Percentiles rank a stretch among this genome's conserved stretches.
Conservation (phyloP, 2,888 invertebrate genomes). For the Drosophila phalerata region DNA sequence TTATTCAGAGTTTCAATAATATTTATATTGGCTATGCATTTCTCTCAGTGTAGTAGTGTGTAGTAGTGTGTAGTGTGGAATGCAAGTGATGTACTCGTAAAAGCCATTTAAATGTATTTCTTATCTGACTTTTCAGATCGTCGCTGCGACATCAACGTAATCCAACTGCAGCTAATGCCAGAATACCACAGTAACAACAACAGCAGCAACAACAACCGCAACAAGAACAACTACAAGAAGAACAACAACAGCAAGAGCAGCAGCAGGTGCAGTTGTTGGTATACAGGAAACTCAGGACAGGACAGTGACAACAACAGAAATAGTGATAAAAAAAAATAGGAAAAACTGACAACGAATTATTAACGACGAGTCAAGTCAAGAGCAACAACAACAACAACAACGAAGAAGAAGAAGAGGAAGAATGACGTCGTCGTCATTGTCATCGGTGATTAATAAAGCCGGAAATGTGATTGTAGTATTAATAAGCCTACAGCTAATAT, state of each 20-base stretch:
- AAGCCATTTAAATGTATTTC: slow-evolving; percentile 65
- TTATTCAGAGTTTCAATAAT: too few species aligned
- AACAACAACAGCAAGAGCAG: slow-evolving; percentile 5
- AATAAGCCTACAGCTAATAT: slow-evolving; percentile 67
- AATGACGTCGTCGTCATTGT: slow-evolving; percentile 60
- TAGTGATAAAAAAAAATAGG: slow-evolving; percentile 37
- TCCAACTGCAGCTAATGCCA: slow-evolving; percentile 68
- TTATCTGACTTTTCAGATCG: slow-evolving; percentile 73
- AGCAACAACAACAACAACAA: slow-evolving; percentile 20
- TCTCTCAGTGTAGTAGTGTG: slow-evolving; percentile 17
- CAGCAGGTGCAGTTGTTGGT: slow-evolving; percentile 43
- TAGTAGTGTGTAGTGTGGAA: slow-evolving; percentile 32
- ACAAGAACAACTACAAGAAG: slow-evolving; percentile 17
- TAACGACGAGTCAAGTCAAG: slow-evolving; percentile 54
- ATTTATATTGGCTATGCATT: too few species aligned
- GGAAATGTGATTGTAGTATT: slow-evolving; percentile 73
- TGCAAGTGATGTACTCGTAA: slow-evolving; percentile 43
- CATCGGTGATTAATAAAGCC: slow-evolving; percentile 66
- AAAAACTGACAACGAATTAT: slow-evolving; percentile 64
- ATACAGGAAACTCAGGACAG: slow-evolving; percentile 69
- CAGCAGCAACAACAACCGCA: slow-evolving; percentile 13
- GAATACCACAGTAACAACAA: slow-evolving; percentile 31
- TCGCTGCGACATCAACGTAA: slow-evolving; percentile 49
- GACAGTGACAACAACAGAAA: slow-evolving; percentile 7
- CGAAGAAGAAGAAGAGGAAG: slow-evolving; percentile 20